These are phyloP conservation scores for Odocoileus hemionus DNA, from an alignment of 2,113 vertebrate genomes.

Conservation along the genomic window DNA sequence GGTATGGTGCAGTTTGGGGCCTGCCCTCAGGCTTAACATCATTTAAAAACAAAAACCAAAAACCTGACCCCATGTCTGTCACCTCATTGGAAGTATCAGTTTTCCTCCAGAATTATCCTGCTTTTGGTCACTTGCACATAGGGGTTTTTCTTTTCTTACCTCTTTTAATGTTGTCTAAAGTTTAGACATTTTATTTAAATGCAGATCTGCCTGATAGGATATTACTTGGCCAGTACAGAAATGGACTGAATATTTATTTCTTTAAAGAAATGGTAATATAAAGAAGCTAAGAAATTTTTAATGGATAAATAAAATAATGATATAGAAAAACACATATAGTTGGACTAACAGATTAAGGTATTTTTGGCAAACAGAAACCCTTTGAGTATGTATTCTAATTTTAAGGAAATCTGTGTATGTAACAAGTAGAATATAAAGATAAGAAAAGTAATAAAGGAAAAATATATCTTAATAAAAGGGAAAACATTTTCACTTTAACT, in stretches of 20 bases:
- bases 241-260: background rate
- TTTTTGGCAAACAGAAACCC: background rate
- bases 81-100: background rate
- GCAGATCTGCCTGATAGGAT: background rate
- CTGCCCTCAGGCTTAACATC: background rate
- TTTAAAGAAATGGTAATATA: conserved; percentile 16
- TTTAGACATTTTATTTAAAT: conserved; percentile 9
- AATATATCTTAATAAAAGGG: background rate
- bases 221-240: background rate
- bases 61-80: background rate
- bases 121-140: background rate
- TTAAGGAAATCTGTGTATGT: background rate
- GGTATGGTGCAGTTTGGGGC: background rate
- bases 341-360: background rate
- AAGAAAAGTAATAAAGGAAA: background rate
- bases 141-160: background rate
- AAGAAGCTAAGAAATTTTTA: conserved; percentile 2
- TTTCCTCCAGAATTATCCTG: background rate
- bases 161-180: background rate
- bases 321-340: background rate
- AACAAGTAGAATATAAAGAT: background rate
- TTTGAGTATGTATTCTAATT: background rate
- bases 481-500: background rate
- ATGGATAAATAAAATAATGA: background rate
- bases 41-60: background rate